These are phyloP conservation scores for Papilio machaon DNA, from an alignment of 1,140 invertebrate genomes.

Conservation along the genomic window DNA sequence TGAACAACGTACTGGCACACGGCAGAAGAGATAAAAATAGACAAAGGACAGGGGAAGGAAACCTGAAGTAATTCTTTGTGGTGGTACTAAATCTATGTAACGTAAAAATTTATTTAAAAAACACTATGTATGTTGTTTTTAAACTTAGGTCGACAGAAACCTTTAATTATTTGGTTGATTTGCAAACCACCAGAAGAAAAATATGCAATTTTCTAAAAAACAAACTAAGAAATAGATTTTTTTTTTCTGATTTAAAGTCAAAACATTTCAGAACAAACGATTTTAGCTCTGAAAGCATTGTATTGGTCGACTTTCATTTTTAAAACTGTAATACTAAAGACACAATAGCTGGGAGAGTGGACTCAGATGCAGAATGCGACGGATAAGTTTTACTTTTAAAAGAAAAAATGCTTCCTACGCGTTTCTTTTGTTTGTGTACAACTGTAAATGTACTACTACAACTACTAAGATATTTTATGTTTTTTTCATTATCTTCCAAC, in stretches of 20 bases:
- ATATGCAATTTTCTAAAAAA: too few relatives aligned
- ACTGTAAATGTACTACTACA: not conserved
- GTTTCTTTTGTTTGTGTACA: not conserved
- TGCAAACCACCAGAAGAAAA: too few relatives aligned
- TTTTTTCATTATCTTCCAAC: too few relatives aligned
- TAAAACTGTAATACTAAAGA: not conserved
- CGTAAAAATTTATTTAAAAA: not conserved
- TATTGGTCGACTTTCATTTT: slow-evolving; percentile 10
- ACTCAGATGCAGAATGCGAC: slow-evolving; percentile 17
- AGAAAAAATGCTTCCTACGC: slow-evolving; percentile 6
- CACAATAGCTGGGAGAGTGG: slow-evolving; percentile 7
- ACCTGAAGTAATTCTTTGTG: not conserved
- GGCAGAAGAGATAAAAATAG: slow-evolving; percentile 13
- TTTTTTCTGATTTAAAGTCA: not conserved
- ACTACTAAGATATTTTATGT: not conserved
- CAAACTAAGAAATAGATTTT: not conserved
- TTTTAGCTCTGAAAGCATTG: not conserved
- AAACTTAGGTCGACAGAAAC: too few relatives aligned
- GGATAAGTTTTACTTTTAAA: not conserved
- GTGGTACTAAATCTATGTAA: not conserved
- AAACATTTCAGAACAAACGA: not conserved
- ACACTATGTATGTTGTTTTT: too few relatives aligned
- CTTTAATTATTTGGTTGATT: too few relatives aligned
- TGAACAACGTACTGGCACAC: slow-evolving; percentile 28
- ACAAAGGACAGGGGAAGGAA: not conserved